These are phyloP conservation scores for Drosophila ohnishii DNA, from an alignment of 1,140 invertebrate species.

Conservation along the genomic window DNA sequence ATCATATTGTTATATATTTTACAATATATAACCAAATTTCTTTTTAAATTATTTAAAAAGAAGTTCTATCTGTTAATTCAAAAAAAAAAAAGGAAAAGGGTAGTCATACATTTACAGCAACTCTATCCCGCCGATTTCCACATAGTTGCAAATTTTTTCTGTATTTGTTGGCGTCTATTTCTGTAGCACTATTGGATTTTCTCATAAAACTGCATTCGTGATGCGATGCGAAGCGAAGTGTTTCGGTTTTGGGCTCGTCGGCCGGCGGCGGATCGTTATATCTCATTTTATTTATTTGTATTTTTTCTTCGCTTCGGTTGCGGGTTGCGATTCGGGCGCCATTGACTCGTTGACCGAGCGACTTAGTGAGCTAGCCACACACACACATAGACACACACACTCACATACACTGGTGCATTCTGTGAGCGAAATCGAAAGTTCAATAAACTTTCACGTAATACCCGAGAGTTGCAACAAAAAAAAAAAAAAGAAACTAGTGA, in stretches of 20 bases:
- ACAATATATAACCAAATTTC: no score
- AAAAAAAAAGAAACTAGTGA: constrained; percentile 15
- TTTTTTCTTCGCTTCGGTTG: constrained; percentile 43
- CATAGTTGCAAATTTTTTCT: constrained; percentile 29
- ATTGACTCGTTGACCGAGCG: constrained; percentile 81
- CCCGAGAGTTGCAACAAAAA: constrained; percentile 16
- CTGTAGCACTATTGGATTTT: constrained; percentile 35
- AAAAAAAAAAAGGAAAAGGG: background rate
- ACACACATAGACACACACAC: constrained; percentile 21
- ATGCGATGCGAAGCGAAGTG: constrained; percentile 38
- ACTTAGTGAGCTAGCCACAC: constrained; percentile 61
- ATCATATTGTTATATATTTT: background rate
- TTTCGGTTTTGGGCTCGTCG: constrained; percentile 34
- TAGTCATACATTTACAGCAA: constrained; percentile 2
- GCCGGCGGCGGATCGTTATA: constrained; percentile 14
- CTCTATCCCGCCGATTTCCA: constrained; percentile 5
- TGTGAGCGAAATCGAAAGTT: constrained; percentile 79
- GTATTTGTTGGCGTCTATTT: constrained; percentile 28
- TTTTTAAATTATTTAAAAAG: background rate
- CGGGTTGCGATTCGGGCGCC: constrained; percentile 48
- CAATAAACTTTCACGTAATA: constrained; percentile 82
- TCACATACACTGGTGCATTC: constrained; percentile 47
- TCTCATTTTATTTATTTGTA: constrained; percentile 31
- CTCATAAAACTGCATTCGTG: constrained; percentile 49
- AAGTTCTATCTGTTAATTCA: background rate